Conservation (phyloP, 2,797 vertebrate genomes). For the Pristis pectinata region DNA sequence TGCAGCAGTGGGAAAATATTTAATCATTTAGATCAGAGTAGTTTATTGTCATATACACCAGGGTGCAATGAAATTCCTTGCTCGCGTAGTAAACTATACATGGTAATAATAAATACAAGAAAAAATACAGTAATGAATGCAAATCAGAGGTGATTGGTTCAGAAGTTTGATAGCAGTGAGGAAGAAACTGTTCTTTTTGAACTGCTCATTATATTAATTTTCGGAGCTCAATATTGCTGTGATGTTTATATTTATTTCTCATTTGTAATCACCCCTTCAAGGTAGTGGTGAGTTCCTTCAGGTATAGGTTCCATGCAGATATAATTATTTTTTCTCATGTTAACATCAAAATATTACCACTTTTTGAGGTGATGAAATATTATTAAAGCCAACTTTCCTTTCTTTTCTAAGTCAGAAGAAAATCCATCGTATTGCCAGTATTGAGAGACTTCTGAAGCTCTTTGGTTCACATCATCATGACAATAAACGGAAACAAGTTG, state of each 20-base stretch:
- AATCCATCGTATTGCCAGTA: neutral
- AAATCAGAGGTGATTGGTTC: too few species aligned
- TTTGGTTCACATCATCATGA: constrained; percentile 49
- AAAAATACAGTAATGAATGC: too few species aligned
- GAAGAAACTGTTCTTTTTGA: too few species aligned
- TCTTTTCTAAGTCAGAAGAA: neutral
- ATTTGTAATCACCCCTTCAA: neutral
- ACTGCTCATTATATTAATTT: neutral
- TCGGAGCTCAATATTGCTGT: neutral
- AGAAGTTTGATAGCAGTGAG: too few species aligned
- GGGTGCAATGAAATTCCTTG: too few species aligned
- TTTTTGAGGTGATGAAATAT: neutral
- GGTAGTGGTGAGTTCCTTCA: neutral
- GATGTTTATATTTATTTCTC: neutral
- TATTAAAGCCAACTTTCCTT: neutral
- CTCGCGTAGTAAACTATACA: too few species aligned
- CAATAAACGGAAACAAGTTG: constrained; percentile 48
- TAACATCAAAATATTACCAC: neutral
- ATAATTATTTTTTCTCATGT: too few species aligned
- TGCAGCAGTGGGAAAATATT: too few species aligned
- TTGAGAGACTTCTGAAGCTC: too few species aligned
- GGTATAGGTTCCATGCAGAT: neutral
- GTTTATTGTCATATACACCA: too few species aligned
- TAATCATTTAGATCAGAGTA: too few species aligned
- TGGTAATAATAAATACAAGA: too few species aligned